Conservation (phyloP, 2,888 invertebrate genomes). For the Didymodactylos carnosus region DNA sequence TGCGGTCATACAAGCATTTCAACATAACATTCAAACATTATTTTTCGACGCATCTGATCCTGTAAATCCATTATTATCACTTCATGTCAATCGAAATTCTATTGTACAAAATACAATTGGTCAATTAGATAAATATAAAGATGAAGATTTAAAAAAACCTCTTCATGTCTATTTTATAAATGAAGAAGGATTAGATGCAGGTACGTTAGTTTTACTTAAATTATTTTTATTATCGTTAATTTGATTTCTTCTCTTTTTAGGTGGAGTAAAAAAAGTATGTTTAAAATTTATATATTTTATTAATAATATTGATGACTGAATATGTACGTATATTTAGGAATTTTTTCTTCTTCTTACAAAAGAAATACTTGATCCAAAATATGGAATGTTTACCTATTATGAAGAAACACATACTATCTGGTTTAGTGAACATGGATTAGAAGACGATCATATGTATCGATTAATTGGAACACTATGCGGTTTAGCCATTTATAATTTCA, state of each 20-base stretch:
- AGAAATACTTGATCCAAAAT: slow-evolving; percentile 81
- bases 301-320: too few species aligned
- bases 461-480: slow-evolving; percentile 57
- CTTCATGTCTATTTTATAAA: slow-evolving; percentile 58
- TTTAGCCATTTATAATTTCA: slow-evolving; percentile 77
- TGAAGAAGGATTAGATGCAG: slow-evolving; percentile 90
- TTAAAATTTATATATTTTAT: too few species aligned
- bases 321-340: too few species aligned
- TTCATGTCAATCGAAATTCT: slow-evolving; percentile 61
- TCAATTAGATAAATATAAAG: slow-evolving; percentile 47
- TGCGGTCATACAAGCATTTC: slow-evolving; percentile 28
- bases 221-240: too few species aligned
- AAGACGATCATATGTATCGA: slow-evolving; percentile 28
- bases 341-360: slow-evolving; percentile 72
- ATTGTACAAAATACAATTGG: slow-evolving; percentile 66
- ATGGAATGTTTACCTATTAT: slow-evolving; percentile 85
- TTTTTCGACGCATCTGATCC: slow-evolving; percentile 29
- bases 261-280: too few species aligned
- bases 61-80: slow-evolving; percentile 39
- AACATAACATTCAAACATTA: slow-evolving; percentile 25
- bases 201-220: slow-evolving; percentile 62
- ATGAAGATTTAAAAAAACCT: slow-evolving; percentile 69
- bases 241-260: too few species aligned
- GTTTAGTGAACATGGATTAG: slow-evolving; percentile 51
- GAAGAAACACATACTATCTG: slow-evolving; percentile 73